Evolutionary conservation across 2,113 vertebrate species (phyloP), one percentile per base, ranked within the genome.

Genomic region (Calonectris borealis): DNA sequence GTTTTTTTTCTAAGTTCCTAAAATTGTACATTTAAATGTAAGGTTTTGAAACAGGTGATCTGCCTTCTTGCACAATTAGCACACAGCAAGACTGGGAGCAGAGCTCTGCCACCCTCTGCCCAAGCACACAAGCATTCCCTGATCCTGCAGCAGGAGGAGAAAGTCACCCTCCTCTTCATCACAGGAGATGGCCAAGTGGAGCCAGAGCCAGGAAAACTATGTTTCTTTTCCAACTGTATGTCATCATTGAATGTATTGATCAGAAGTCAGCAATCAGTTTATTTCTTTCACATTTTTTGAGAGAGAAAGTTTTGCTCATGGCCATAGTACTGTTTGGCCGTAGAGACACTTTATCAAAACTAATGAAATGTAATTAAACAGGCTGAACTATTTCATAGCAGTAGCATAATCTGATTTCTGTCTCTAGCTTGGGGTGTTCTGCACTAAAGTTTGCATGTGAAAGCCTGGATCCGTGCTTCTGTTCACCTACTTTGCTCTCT

Each of bases 71-170:
- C 11, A 42, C 12, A 58, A 13, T 16, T 57, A 78, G 44, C 54
- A 29, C 13, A 2, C 6, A 60, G 25, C 38, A 70, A 40, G 32
- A 5, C 34, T 21, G 31, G 16, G 44, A 61, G 36, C n/a, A 51
- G 46, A 86, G 5, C 52, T 70, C 36, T 55, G 18, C 24, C 0
- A 0, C 49, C 24, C 10, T 2, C n/a, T 75, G 27, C 13, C 25
- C 34, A 29, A 36, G 54, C 36, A 54, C 40, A 44, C 21, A 34
- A 72, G 27, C 22, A 69, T 32, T 24, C 38, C 34, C 26, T 19
- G 12, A 1, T 11, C 21, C 26, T 1, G 0, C 46, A 38, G 25
- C 46, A 70, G 40, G 8, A 72, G 20, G 8, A 44, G 38, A 68
- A 13, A 54, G 5, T 18, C 22, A 38, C 19, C 18, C 9, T 70